Evolutionary conservation across 2,797 vertebrate species (phyloP), one percentile per base, ranked within the genome.

Genomic region (Luscinia luscinia): DNA sequence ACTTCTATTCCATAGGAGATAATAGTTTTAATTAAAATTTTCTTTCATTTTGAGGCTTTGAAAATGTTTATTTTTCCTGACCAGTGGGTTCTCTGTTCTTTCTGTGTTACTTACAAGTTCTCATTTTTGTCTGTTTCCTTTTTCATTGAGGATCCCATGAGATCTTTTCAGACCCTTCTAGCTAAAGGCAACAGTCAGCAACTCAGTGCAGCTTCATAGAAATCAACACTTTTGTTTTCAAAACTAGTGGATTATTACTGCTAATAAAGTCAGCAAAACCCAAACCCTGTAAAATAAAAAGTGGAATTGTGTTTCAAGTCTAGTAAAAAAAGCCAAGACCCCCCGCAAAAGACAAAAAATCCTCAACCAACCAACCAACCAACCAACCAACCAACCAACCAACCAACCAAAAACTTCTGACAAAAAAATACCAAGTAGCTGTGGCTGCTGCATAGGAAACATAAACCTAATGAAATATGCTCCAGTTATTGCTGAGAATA

Each of bases 271-370:
- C 30, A 22, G 12, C 11, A 72, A 82, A 73, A 73, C 66, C 5
- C 17, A 59, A 74, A 66, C 9, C 2, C 16, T 24, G 9, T 30
- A 76, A 89, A 77, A 74, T 67, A 63, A 24, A 4, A 58, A 36
- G 9, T 41, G 17, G 28, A 74, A 88, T 21, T 7, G 12, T n/a
- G 5, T 85, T 73, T 79, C 23, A 30, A 32, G 5, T 24, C 34
- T 30, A 16, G 15, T 57, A 58, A 75, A 73, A 46, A 79, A 73
- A 64, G 2, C 2, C 9, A 84, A 28, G 15, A 38, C 38, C 0
- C 0, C 0, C 12, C 7, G 7, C 1, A 40, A 36, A 11, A 63
- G 54, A 58, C 6, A 58, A 75, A 63, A 63, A 69, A 2, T 0
- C 11, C n/a, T 38, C 14, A 57, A 23, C 20, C 23, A 23, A 41